Percentiles rank a stretch among this genome's conserved stretches.
These are phyloP conservation scores for Eumeta japonica DNA, from an alignment of 1,140 invertebrate genomes.

Conservation along the genomic window DNA sequence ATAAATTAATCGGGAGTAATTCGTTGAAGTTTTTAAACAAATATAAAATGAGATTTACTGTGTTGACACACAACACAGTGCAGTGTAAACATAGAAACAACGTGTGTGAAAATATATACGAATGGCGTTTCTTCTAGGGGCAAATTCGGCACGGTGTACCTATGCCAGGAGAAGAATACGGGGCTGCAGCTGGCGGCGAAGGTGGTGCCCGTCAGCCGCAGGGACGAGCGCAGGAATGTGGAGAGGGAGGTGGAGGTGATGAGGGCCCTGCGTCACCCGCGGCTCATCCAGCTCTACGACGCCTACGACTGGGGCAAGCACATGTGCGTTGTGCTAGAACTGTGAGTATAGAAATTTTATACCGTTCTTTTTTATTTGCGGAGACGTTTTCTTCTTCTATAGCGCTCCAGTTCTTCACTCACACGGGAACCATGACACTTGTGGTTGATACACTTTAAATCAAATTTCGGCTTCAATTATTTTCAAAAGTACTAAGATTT, in stretches of 20 bases:
- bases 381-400: too few relatives aligned
- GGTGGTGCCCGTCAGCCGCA: conserved; percentile 80
- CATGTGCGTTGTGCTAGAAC: conserved; percentile 92
- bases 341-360: conserved; percentile 74
- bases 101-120: conserved; percentile 1
- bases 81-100: neutral
- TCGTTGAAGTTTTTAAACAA: too few relatives aligned
- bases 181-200: conserved; percentile 87
- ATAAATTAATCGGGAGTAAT: too few relatives aligned
- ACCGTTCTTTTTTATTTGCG: too few relatives aligned
- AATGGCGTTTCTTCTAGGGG: conserved; percentile 65
- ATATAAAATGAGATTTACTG: neutral
- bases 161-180: conserved; percentile 81
- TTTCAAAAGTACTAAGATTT: too few relatives aligned
- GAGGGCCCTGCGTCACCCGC: conserved; percentile 87
- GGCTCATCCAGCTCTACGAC: conserved; percentile 94
- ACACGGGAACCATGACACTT: too few relatives aligned
- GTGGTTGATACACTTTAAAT: too few relatives aligned
- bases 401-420: too few relatives aligned
- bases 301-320: conserved; percentile 89
- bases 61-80: neutral
- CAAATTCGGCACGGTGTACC: conserved; percentile 96
- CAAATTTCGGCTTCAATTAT: too few relatives aligned
- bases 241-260: conserved; percentile 96
- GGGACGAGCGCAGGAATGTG: conserved; percentile 87